phyloP scores from a whole-genome alignment of 2,888 invertebrate genomes.

The Galerucella calmariensis region DNA sequence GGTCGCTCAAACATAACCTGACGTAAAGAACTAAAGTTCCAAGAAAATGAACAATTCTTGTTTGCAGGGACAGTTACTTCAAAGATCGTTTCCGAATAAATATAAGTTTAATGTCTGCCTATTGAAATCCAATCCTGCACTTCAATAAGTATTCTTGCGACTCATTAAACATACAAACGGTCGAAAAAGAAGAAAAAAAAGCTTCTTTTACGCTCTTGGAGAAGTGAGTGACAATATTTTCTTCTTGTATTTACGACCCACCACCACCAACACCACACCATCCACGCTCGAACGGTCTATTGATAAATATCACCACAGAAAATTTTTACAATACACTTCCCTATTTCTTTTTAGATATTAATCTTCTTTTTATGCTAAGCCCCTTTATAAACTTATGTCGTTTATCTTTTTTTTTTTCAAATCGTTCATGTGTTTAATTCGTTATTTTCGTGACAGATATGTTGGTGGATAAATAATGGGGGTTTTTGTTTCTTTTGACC shows the following conservation, averaged over 20 bases:
- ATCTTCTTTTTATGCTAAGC: conserved; percentile 17
- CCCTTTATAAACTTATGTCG: conserved; percentile 15
- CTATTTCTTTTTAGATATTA: conserved; percentile 3
- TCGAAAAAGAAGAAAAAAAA: conserved; percentile 38
- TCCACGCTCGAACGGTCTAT: conserved; percentile 27
- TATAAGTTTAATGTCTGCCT: too few relatives aligned
- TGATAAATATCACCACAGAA: conserved; percentile 32
- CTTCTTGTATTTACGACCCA: conserved; percentile 36
- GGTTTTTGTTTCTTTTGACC: not conserved
- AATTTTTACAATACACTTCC: conserved; percentile 5
- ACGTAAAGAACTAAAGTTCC: too few relatives aligned
- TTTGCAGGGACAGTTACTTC: too few relatives aligned
- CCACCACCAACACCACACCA: conserved; percentile 8
- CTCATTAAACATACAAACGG: conserved; percentile 42
- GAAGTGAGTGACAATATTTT: conserved; percentile 41
- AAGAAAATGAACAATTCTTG: too few relatives aligned
- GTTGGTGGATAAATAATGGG: not conserved
- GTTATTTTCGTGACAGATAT: not conserved
- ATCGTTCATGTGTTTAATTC: not conserved
- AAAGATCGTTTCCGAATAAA: too few relatives aligned
- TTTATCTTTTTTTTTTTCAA: conserved; percentile 6
- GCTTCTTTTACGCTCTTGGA: conserved; percentile 25
- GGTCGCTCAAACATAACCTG: too few relatives aligned
- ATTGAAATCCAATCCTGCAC: not conserved
- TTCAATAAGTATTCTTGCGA: conserved; percentile 24